A percentile compares a stretch with the other conserved stretches of the same genome.
Conservation (phyloP, 2,797 vertebrate species). For the Catamblyrhynchus diadema region DNA sequence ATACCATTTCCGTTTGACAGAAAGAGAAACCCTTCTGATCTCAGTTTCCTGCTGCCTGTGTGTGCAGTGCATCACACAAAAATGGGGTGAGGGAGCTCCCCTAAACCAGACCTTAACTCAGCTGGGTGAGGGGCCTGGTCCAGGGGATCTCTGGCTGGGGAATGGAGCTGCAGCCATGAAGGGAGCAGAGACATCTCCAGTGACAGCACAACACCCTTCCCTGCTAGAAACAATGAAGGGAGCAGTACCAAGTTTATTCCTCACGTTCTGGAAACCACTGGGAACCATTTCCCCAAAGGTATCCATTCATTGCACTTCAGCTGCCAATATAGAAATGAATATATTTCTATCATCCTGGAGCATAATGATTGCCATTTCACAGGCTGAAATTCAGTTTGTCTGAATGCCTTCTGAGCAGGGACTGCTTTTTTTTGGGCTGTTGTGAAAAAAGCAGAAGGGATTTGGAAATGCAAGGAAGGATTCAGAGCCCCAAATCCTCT, state of each 20-base stretch:
- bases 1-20: not conserved
- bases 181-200: not conserved
- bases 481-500: not conserved
- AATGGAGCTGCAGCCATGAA: not conserved
- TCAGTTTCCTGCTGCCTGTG: not conserved
- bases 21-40: not conserved
- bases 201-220: not conserved
- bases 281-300: not conserved
- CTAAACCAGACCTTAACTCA: not conserved
- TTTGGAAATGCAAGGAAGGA: not conserved
- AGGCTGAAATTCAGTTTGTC: not conserved
- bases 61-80: not conserved
- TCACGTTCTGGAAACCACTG: not conserved
- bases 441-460: not conserved
- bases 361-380: not conserved
- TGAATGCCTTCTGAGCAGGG: not conserved
- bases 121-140: fast-evolving
- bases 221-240: not conserved
- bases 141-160: not conserved
- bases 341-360: not conserved
- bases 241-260: not conserved
- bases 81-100: not conserved
- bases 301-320: not conserved
- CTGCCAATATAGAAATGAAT: not conserved
- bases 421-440: not conserved